Percentiles rank a stretch among this genome's conserved stretches.
Conservation (phyloP, 2,113 vertebrate genomes). For the Aramus guarauna region DNA sequence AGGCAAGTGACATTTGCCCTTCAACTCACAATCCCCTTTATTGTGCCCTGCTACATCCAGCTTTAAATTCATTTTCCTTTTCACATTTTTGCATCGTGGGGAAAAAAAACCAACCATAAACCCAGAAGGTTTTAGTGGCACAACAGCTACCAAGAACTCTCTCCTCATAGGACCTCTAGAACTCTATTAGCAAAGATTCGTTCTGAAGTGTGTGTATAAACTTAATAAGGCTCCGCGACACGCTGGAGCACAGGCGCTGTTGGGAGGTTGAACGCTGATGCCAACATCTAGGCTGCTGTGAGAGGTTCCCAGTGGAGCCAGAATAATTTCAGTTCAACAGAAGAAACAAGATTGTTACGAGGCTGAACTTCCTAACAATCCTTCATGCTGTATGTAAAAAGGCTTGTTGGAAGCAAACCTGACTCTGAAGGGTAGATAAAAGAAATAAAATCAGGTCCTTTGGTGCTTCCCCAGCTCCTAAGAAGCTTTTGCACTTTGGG, state of each 20-base stretch:
- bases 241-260: not conserved
- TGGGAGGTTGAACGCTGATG: accelerated
- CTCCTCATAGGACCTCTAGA: not conserved
- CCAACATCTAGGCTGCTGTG: not conserved
- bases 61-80: not conserved
- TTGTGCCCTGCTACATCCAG: not conserved
- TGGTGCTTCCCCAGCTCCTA: not conserved
- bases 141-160: not conserved
- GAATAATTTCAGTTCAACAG: not conserved
- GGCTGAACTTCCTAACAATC: not conserved
- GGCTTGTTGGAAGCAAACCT: not conserved
- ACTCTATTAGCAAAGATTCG: constrained; percentile 33
- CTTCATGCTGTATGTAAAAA: not conserved
- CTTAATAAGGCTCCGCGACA: accelerated
- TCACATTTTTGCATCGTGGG: not conserved
- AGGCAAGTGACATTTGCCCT: not conserved
- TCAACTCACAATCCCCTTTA: not conserved
- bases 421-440: not conserved
- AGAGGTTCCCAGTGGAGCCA: not conserved
- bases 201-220: not conserved
- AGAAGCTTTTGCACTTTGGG: not conserved
- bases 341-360: not conserved
- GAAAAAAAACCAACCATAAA: not conserved
- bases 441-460: not conserved
- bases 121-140: not conserved